Base-by-base conservation (phyloP, 2,797 vertebrate species). In the Leptoclinus maculatus region DNA sequence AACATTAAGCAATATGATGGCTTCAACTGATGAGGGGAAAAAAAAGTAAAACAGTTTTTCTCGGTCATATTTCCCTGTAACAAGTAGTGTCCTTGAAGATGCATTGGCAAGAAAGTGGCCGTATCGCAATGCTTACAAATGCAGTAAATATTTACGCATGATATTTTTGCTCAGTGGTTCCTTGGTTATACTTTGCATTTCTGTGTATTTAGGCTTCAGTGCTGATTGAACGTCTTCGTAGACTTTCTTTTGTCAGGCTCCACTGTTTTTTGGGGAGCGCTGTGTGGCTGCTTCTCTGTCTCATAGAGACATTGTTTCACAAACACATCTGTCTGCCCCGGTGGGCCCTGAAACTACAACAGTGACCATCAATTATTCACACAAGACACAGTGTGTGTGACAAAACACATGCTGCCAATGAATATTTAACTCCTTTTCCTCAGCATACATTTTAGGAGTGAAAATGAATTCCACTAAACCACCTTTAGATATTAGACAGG, bases 331-430 rank as follows among this genome's bases (percentile, higher is more conserved):
- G 72, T 84, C 73, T 83, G 79, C 74, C 71, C 82, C 79, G 67
- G 68, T 86, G 79, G 71, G 73, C 60, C 79, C 86, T 88, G 78
- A 90, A 91, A 91, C 84, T 91, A 89, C 89, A 84, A 79, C 86
- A 77, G 34, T 72, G 80, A 80, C 74, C 83, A 92, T 95, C 83
- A 93, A 94, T 95, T 90, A 94, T 95, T 95, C 86, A 95, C 67
- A 58, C 63, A 67, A 79, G 83, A 93, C 80, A 88, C 78, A 36
- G 89, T 83, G 76, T 91, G 83, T 89, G 91, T 91, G 91, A 93
- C 88, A 91, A 87, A 94, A 94, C 92, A 92, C 87, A 92, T 93
- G 93, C 89, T 92, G 80, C 53, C 66, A 64, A 90, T 94, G 68
- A 91, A 92, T 94, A 91, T 94, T 95, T 92, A 82, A 92, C 69